phyloP scores from a whole-genome alignment of 1,140 invertebrate species.

The Zaprionus nigranus region DNA sequence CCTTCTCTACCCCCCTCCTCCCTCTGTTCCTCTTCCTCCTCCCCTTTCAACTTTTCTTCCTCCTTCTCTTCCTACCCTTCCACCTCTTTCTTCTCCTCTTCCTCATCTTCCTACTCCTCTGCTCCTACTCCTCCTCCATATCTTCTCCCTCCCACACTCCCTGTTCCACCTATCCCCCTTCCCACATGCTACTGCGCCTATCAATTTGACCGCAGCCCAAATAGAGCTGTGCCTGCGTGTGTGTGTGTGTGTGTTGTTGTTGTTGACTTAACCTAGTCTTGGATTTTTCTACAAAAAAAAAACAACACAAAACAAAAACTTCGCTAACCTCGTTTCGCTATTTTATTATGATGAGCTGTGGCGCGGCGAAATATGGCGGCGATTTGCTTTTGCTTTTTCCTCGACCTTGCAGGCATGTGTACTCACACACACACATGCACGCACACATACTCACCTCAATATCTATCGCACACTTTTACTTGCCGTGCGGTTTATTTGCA shows the following conservation, averaged over 20 bases:
- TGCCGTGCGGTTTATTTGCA: constrained; percentile 37
- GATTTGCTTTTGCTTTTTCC: constrained; percentile 29
- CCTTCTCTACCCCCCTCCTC: too few relatives aligned
- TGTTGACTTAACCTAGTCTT: constrained; percentile 41
- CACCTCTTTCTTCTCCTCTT: not conserved
- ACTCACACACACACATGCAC: not conserved
- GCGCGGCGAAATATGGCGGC: constrained; percentile 2
- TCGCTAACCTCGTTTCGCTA: constrained; percentile 44
- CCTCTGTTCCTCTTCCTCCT: too few relatives aligned
- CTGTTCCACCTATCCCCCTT: not conserved
- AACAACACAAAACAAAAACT: constrained; percentile 15
- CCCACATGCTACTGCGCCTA: not conserved
- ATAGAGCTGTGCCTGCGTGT: constrained; percentile 9
- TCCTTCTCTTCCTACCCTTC: not conserved
- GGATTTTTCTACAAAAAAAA: constrained; percentile 16
- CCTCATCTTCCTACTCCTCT: not conserved
- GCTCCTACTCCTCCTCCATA: not conserved
- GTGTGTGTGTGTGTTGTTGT: not conserved
- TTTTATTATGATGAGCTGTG: constrained; percentile 29
- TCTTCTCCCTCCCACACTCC: not conserved
- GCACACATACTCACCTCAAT: not conserved
- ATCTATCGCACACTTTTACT: constrained; percentile 38
- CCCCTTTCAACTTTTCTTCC: too few relatives aligned
- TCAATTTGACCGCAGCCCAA: constrained; percentile 18
- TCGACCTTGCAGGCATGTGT: constrained; percentile 44